Evolutionary conservation across 2,888 invertebrate species (phyloP).

Genomic region (Apodemia duryi): DNA sequence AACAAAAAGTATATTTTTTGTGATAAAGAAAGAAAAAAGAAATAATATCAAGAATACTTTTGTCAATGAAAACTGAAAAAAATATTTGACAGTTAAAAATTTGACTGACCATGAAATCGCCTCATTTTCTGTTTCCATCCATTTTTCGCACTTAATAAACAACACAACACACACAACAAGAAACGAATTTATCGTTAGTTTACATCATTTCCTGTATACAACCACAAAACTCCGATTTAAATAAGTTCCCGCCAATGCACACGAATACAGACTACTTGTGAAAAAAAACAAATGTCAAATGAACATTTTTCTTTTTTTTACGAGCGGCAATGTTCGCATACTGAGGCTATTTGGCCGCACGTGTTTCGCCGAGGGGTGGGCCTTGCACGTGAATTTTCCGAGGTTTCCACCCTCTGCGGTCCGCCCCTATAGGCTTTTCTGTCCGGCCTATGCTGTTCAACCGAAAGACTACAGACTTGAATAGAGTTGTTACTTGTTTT

Average conservation of each 20-base stretch:
- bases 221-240: conserved; percentile 40
- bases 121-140: conserved; percentile 64
- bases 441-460: conserved; percentile 79
- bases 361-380: conserved; percentile 69
- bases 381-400: conserved; percentile 76
- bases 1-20: too few species aligned
- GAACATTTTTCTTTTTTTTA: conserved; percentile 56
- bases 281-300: conserved; percentile 55
- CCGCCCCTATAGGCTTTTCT: conserved; percentile 80
- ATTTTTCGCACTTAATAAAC: conserved; percentile 56
- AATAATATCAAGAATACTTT: conserved; percentile 15
- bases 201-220: conserved; percentile 57
- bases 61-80: conserved; percentile 19
- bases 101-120: conserved; percentile 75
- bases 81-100: conserved; percentile 27
- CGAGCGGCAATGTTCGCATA: conserved; percentile 67
- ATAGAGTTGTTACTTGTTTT: conserved; percentile 47
- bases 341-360: conserved; percentile 74
- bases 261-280: conserved; percentile 36
- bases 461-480: conserved; percentile 59
- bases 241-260: conserved; percentile 29
- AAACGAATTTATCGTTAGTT: conserved; percentile 50
- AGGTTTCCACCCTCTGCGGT: conserved; percentile 78
- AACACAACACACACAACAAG: conserved; percentile 48
- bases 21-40: too few species aligned